A percentile compares a stretch with the other conserved stretches of the same genome.
Evolutionary conservation across 2,113 vertebrate genomes (phyloP).

Genomic region (Corythaixoides concolor): DNA sequence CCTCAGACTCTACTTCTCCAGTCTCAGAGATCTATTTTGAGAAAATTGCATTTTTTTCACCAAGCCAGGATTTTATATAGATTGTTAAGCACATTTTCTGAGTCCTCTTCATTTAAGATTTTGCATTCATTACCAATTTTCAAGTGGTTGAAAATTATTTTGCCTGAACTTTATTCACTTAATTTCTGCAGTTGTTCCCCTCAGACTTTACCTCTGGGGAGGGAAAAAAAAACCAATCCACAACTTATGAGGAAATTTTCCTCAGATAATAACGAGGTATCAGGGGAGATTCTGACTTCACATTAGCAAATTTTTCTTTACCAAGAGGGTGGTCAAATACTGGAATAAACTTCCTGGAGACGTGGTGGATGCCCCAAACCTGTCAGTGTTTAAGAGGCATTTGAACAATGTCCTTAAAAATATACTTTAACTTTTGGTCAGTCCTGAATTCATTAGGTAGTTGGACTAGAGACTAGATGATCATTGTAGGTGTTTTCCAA

Average conservation of each 20-base stretch:
- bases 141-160: constrained; percentile 10
- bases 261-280: neutral
- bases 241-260: neutral
- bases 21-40: constrained; percentile 26
- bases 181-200: neutral
- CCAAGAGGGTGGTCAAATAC: neutral
- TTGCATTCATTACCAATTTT: constrained; percentile 21
- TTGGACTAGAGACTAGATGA: neutral
- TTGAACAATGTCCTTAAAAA: neutral
- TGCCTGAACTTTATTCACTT: neutral
- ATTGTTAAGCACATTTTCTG: neutral
- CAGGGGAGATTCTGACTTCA: neutral
- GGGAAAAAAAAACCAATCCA: neutral
- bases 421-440: neutral
- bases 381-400: neutral
- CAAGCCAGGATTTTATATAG: constrained; percentile 3
- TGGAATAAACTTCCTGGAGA: neutral
- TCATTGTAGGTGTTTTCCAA: neutral
- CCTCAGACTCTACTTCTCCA: constrained; percentile 1
- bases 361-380: too few relatives aligned
- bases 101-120: neutral
- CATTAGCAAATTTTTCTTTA: neutral
- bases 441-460: neutral
- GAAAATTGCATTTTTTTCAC: constrained; percentile 8
- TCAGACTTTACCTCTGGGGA: neutral